phyloP scores from a whole-genome alignment of 2,888 invertebrate species.

The Lepidocyrtoides sp. region DNA sequence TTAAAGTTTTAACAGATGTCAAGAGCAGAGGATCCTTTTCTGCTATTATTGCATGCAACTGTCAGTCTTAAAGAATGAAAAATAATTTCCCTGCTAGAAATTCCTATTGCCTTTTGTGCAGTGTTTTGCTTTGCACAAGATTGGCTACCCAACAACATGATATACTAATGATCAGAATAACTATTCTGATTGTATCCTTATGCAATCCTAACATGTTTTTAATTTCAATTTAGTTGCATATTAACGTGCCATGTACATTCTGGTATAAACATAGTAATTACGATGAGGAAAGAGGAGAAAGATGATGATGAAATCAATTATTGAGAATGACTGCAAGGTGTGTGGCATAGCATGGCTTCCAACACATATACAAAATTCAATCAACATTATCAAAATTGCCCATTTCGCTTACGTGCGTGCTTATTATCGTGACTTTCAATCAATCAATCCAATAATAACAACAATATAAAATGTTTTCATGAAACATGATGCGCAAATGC shows the following conservation, averaged over 20 bases:
- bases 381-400: slow-evolving; percentile 49
- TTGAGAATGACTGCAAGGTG: slow-evolving; percentile 52
- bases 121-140: not conserved
- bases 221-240: slow-evolving; percentile 8
- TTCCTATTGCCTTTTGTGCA: not conserved
- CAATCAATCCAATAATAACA: slow-evolving; percentile 63
- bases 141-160: not conserved
- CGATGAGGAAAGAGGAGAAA: slow-evolving; percentile 1
- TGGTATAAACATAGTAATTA: slow-evolving; percentile 15
- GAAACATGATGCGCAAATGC: slow-evolving; percentile 58
- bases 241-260: not conserved
- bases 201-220: not conserved
- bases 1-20: slow-evolving; percentile 47
- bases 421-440: slow-evolving; percentile 61
- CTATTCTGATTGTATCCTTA: not conserved
- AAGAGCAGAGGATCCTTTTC: not conserved
- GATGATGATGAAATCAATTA: slow-evolving; percentile 65
- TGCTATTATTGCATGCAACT: slow-evolving; percentile 35
- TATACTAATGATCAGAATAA: not conserved
- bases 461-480: slow-evolving; percentile 53
- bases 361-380: slow-evolving; percentile 60
- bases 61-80: slow-evolving; percentile 4
- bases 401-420: not conserved
- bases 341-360: slow-evolving; percentile 63
- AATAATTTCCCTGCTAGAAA: not conserved